Base-by-base conservation (phyloP, 2,888 invertebrate species). In the Morpho deidamia region DNA sequence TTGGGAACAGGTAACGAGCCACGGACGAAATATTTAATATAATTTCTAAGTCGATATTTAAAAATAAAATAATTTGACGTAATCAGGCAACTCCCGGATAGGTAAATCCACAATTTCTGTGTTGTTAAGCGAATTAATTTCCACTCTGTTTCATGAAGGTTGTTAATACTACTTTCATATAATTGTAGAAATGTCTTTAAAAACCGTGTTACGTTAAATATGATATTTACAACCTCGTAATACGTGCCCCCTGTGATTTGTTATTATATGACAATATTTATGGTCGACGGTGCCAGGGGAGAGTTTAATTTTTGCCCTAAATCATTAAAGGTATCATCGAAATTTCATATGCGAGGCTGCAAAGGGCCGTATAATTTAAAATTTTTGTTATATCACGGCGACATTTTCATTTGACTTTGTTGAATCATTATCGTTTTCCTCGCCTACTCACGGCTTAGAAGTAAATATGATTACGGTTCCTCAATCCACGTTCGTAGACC, bases 301-400 rank as follows among this genome's bases (percentile, higher is more conserved):
- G 67, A 67, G 71, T 71, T 71, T 67, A 73, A 74, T 73, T 60
- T 55, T 56, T 50, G 44, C 55, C 58, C 55, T 74, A 76, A 80
- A 78, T 78, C 76, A 78, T 72, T 70, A 70, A 69, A 68, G 70
- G 70, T 65, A 62, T 67, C 68, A 71, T 76, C 67, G 70, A 63
- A 68, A 71, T 72, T 69, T 66, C 56, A 67, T 71, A 62, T 66
- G 65, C 66, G 68, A 60, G 67, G 65, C 67, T 64, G 64, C 54
- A 63, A 62, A 67, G 64, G 69, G 64, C 23, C 56, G 62, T 61
- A 67, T 66, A 68, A 71, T 71, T 68, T 70, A 65, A 67, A 66
- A 67, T 67, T 69, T 68, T 63, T 65, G 67, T 65, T 64, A 64
- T 63, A 64, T 63, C 62, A 65, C 54, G 53, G 58, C 60, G 61